Evolutionary conservation across 2,797 vertebrate genomes (phyloP), one percentile per base, ranked within the genome.

Genomic region (Acanthopagrus latus): DNA sequence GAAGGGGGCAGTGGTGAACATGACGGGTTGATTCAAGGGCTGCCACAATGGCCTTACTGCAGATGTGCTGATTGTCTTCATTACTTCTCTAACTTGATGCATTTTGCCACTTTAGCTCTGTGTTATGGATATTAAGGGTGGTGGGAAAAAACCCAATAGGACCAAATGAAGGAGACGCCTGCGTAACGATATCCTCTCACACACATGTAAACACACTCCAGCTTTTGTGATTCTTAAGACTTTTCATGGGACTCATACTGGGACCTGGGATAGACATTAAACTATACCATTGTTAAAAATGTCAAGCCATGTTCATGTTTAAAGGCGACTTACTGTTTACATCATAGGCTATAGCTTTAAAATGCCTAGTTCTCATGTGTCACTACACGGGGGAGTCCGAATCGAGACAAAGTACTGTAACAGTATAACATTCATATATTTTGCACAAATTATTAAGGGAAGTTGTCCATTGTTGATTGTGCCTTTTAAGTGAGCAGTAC

Each of bases 401-500:
- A 70, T 64, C 6, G 14, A 75, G 20, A 65, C 23, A 18, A 55
- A 64, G 52, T 44, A 76, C 48, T 83, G 77, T 78, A 65, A 78
- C 10, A 52, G 9, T 65, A 66, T 55, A 64, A 25, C 20, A 48
- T 84, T 75, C 6, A 74, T 74, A 75, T 77, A 81, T 87, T 86
- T 88, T 78, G 51, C 63, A 83, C 63, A 83, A 69, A 82, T 76
- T 2, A 57, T 78, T 51, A 76, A 5, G 0, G 59, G n/a, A 79
- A 58, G 62, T 60, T 74, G n/a, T 81, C 50, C 58, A 76, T 77
- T 63, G 71, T 90, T 58, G n/a, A 89, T 86, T 86, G 86, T 90
- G 86, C 83, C 82, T 91, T 90, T 88, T 80, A 76, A 77, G 68
- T 90, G 62, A 83, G 52, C 17, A 59, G 70, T 89, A 57, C 27